Evolutionary conservation across 2,888 invertebrate genomes (phyloP), one percentile per base, ranked within the genome.

Genomic region (Coelinius sp.): DNA sequence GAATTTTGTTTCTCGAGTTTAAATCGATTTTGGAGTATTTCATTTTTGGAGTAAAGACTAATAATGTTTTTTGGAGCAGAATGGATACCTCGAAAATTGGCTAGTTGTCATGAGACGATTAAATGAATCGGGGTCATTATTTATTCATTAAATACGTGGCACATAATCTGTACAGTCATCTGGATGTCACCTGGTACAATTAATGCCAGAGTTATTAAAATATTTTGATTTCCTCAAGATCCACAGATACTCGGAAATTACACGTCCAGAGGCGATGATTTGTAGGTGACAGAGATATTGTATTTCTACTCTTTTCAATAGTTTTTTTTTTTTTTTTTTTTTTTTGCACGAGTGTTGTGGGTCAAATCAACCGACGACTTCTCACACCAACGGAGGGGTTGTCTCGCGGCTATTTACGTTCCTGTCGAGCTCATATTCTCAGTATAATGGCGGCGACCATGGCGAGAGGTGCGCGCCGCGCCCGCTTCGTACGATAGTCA

Each of bases 381-480:
- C 20, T 10, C 31, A 35, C 35, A 59, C n/a, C 17, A 35, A 20
- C 27, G 53, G 67, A n/a, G n/a, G 69, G 73, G 73, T 49, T 73
- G 46, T 64, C 35, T 53, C 59, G 64, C 52, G 59, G 52, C 66
- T 74, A 74, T 74, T 75, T 78, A 79, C 85, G 82, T 70, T 77
- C 80, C 83, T 84, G 85, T 75, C 70, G 76, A 79, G 76, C 79
- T 76, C 80, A 80, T 80, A 76, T 78, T 81, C 79, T 77, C 79
- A 83, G 84, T 82, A 77, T 83, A 84, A 84, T 84, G 85, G 85
- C 84, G 84, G 81, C 85, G 84, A 84, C 84, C 83, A 84, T 85
- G 84, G 82, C 81, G 82, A 81, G 81, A 81, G 76, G 81, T 81
- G 84, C 81, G 85, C 82, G 83, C 84, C 83, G 83, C 85, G 79